Evolutionary conservation across 2,113 vertebrate genomes (phyloP), one percentile per base, ranked within the genome.

Genomic region (Ptilorrhoa leucosticta): DNA sequence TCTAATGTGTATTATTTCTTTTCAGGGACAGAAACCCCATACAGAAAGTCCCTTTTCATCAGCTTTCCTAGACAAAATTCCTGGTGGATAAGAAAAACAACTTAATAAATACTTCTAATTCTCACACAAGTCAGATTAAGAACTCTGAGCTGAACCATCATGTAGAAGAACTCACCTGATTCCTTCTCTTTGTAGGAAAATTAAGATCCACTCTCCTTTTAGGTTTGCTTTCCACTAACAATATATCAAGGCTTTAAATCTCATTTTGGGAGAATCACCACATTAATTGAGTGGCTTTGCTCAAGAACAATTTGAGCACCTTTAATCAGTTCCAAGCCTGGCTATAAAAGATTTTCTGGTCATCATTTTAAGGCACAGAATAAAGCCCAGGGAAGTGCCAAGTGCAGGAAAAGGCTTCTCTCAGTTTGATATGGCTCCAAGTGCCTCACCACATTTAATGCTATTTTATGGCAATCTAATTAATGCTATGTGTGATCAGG

Each of bases 391-490:
- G n/a, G 60, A 93, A 68, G 37, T 42, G 87, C 69, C 75, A 88
- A 77, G 83, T 18, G 54, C 37, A 88, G 73, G 50, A 58, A 76
- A 83, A 72, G 71, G 56, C 13, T 57, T n/a, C 57, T 90, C 37
- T 73, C 35, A 56, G 24, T 44, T 57, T 93, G 77, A 76, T 28
- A 16, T 12, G 45, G 54, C 63, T 87, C 50, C 28, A 89, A 60
- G 60, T 51, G 80, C 86, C 47, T 83, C 75, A 27, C 40, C 10
- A 16, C 78, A 77, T 33, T 89, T 51, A 45, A 68, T 70, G 56
- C 22, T 50, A 21, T 51, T 91, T 90, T 61, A 95, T 65, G 56
- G 75, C 81, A 93, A 72, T 28, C 89, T 90, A 94, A 93, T 94
- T 81, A 87, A 65, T 6, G 5, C 83, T 87, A 47, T 35, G 66